Percentiles rank a stretch among this genome's conserved stretches.
Conservation (phyloP, 1,140 invertebrate genomes). For the Maniola jurtina region DNA sequence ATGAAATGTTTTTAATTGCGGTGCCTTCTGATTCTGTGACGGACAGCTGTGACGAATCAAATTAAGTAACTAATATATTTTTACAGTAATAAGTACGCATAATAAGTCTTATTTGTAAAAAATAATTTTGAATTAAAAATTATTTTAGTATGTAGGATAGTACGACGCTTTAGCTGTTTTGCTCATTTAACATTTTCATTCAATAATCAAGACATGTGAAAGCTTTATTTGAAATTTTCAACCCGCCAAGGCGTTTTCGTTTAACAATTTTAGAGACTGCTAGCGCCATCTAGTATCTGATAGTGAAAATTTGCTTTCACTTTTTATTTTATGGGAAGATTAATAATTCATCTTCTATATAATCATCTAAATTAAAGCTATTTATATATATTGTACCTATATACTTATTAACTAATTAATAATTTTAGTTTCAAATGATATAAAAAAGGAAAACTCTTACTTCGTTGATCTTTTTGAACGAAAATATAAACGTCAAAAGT, state of each 20-base stretch:
- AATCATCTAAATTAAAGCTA: too few species aligned
- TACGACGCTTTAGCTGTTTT: too few species aligned
- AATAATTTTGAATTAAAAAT: not conserved
- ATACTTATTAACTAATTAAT: too few species aligned
- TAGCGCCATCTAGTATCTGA: conserved; percentile 18
- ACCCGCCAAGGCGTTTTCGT: too few species aligned
- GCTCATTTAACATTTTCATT: too few species aligned
- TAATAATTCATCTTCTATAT: not conserved
- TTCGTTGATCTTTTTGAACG: not conserved
- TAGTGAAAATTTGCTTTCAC: not conserved
- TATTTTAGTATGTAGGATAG: too few species aligned
- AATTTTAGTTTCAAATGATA: too few species aligned
- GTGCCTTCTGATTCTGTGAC: not conserved
- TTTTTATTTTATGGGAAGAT: not conserved
- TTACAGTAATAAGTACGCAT: not conserved
- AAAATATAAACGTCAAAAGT: not conserved
- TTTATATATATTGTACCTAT: too few species aligned
- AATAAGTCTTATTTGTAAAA: too few species aligned
- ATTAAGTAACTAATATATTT: not conserved
- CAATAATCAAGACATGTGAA: too few species aligned
- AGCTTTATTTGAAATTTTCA: too few species aligned
- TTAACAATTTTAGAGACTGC: not conserved
- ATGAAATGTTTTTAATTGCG: not conserved
- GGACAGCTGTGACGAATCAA: not conserved
- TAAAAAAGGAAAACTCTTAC: too few species aligned